Conservation (phyloP, 2,888 invertebrate genomes). For the Dryobota labecula region DNA sequence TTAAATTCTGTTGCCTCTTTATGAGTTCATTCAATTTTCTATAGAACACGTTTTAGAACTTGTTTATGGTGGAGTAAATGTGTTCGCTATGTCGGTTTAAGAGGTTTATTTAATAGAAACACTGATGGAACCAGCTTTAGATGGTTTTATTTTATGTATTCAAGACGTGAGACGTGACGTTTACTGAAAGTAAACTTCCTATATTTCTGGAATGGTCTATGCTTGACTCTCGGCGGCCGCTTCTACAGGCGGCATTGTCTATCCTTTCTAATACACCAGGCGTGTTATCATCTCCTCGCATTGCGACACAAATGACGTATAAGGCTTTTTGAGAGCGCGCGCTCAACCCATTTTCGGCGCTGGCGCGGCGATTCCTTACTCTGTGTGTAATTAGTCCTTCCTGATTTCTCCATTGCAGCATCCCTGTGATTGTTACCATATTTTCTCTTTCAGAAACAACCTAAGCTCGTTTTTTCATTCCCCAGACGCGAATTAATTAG, state of each 20-base stretch:
- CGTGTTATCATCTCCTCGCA: too few species aligned
- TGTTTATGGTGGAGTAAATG: slow-evolving; percentile 44
- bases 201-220: not conserved
- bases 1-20: slow-evolving; percentile 55
- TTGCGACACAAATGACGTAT: too few species aligned
- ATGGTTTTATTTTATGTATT: slow-evolving; percentile 27
- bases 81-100: slow-evolving; percentile 34
- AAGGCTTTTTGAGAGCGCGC: too few species aligned
- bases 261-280: too few species aligned
- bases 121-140: slow-evolving; percentile 16
- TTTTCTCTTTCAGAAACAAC: not conserved
- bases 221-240: too few species aligned
- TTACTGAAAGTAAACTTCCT: not conserved
- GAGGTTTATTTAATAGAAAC: slow-evolving; percentile 51
- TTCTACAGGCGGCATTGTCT: too few species aligned
- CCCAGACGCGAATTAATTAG: not conserved
- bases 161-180: too few species aligned
- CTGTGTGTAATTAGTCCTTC: not conserved
- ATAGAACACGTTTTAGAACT: slow-evolving; percentile 44
- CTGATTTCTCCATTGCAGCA: too few species aligned
- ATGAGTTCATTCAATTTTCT: slow-evolving; percentile 58
- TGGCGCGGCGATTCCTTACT: too few species aligned
- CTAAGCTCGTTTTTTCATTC: not conserved
- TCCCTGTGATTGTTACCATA: not conserved
- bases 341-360: too few species aligned